Conservation (phyloP, 2,888 invertebrate species). For the Epirrita christyi region DNA sequence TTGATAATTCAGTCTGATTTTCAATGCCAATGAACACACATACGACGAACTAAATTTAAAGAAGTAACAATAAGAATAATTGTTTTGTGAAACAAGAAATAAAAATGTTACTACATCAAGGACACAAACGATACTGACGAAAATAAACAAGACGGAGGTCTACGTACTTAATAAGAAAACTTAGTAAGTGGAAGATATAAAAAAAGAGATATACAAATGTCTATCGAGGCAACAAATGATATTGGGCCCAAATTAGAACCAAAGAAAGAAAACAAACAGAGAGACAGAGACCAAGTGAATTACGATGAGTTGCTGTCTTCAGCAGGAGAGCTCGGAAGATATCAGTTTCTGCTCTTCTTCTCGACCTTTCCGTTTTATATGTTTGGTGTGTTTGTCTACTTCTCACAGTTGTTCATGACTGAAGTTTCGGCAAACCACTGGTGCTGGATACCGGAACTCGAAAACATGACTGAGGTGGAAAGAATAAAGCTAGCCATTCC, state of each 20-base stretch:
- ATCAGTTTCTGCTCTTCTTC: slow-evolving; percentile 46
- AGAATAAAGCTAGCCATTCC: slow-evolving; percentile 48
- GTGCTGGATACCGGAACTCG: slow-evolving; percentile 53
- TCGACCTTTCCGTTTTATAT: slow-evolving; percentile 50
- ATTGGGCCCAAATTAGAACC: slow-evolving; percentile 13
- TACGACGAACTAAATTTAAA: slow-evolving; percentile 8
- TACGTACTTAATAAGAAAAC: too few relatives aligned
- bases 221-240: slow-evolving; percentile 27
- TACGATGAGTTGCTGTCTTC: slow-evolving; percentile 49
- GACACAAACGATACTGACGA: too few relatives aligned
- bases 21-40: slow-evolving; percentile 6
- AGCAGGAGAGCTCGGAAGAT: slow-evolving; percentile 50
- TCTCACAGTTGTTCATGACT: slow-evolving; percentile 49
- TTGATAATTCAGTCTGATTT: slow-evolving; percentile 14
- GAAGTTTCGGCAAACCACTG: slow-evolving; percentile 50
- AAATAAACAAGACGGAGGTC: too few relatives aligned
- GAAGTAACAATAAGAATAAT: too few relatives aligned
- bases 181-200: neutral
- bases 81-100: too few relatives aligned
- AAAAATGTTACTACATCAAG: too few relatives aligned
- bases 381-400: slow-evolving; percentile 48
- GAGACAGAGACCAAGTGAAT: slow-evolving; percentile 36
- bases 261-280: slow-evolving; percentile 29
- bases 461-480: slow-evolving; percentile 44
- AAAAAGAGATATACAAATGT: slow-evolving; percentile 27